These are phyloP conservation scores for Poecilia latipinna DNA, from an alignment of 2,113 vertebrate species.

Conservation along the genomic window DNA sequence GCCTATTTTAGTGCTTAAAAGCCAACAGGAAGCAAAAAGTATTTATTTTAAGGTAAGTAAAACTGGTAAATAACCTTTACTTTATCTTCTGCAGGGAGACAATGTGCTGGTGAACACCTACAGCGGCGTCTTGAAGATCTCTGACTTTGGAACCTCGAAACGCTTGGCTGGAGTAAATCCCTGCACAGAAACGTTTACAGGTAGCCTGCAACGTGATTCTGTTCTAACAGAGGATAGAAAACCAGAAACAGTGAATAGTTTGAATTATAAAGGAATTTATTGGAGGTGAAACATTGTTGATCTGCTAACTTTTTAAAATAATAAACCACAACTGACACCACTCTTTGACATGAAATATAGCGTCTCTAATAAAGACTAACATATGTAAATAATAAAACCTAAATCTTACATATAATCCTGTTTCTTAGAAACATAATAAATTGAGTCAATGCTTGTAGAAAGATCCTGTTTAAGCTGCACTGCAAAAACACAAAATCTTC, in stretches of 20 bases:
- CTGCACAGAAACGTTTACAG: constrained; percentile 91
- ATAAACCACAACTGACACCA: not conserved
- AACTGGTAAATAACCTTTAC: not conserved
- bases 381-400: not conserved
- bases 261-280: not conserved
- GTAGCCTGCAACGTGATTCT: constrained; percentile 60
- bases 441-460: not conserved
- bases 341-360: not conserved
- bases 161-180: constrained; percentile 91
- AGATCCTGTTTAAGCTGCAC: too few species aligned
- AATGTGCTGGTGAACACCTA: constrained; percentile 94
- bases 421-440: not conserved
- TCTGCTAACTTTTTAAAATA: not conserved
- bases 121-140: constrained; percentile 93
- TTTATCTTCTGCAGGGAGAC: constrained; percentile 77
- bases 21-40: too few species aligned
- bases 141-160: constrained; percentile 94
- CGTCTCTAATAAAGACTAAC: not conserved
- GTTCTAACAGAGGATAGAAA: not conserved
- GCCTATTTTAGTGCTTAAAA: too few species aligned
- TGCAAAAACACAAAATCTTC: too few species aligned
- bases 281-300: not conserved
- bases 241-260: not conserved
- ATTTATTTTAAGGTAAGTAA: not conserved
- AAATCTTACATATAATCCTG: too few species aligned